Evolutionary conservation across 1,140 invertebrate genomes (phyloP).

Genomic region (Musca domestica): DNA sequence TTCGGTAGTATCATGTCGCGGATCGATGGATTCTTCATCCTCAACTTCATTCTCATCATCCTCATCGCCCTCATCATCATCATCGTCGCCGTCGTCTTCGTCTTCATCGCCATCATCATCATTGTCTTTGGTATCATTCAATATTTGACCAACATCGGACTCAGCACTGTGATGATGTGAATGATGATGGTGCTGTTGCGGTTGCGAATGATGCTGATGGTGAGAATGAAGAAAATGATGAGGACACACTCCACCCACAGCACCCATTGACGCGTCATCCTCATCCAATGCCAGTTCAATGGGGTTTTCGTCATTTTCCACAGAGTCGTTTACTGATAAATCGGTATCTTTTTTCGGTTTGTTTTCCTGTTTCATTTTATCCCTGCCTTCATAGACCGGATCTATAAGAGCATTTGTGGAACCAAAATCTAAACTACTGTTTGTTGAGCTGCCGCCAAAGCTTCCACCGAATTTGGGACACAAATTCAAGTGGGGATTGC

Average conservation of each 20-base stretch:
- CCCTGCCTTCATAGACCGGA: conserved; percentile 68
- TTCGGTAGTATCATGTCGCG: conserved; percentile 36
- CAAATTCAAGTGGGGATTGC: conserved; percentile 66
- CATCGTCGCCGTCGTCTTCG: conserved; percentile 50
- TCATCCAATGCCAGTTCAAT: neutral
- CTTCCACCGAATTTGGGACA: conserved; percentile 58
- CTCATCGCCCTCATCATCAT: conserved; percentile 32
- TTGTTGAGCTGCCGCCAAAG: conserved; percentile 30
- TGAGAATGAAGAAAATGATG: conserved; percentile 14
- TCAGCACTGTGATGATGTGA: conserved; percentile 17
- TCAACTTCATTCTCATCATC: conserved; percentile 28
- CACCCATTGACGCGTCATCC: conserved; percentile 1
- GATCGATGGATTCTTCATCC: conserved; percentile 41
- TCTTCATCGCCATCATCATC: conserved; percentile 22
- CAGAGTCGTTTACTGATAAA: neutral
- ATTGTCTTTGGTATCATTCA: conserved; percentile 7
- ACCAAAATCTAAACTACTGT: conserved; percentile 58
- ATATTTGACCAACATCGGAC: conserved; percentile 2
- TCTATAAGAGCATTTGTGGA: conserved; percentile 47
- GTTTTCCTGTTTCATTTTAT: conserved; percentile 32
- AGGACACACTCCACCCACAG: conserved; percentile 2
- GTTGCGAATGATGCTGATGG: neutral
- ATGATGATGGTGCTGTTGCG: neutral
- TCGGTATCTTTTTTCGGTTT: neutral
- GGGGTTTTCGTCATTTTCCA: neutral